Evolutionary conservation across 2,797 vertebrate species (phyloP), one percentile per base, ranked within the genome.

Genomic region (Pelochelys cantorii): DNA sequence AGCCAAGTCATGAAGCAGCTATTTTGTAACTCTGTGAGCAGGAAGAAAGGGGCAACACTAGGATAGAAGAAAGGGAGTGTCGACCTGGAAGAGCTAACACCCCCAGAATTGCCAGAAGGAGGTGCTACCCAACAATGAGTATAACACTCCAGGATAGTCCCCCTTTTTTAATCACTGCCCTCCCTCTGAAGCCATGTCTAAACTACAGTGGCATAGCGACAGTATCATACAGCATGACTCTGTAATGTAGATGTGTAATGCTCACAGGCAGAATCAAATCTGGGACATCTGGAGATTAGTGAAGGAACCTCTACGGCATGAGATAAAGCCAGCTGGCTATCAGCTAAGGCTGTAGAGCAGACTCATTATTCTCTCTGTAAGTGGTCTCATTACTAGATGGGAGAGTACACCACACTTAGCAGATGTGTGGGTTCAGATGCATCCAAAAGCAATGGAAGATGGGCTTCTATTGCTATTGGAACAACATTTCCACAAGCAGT

Each of bases 101-200:
- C 65, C 17, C 31, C 62, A 59, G 57, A 59, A 59, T 59, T 25
- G 57, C 57, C 57, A 65, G n/a, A 68, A 68, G n/a, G n/a, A 68
- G n/a, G 9, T 68, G 65, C 18, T 34, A 34, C 17, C n/a, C n/a
- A 20, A 8, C 18, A 34, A 8, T 22, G 65, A 68, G 31, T 68
- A 68, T 8, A 34, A 20, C 65, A 68, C 8, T 17, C n/a, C 17
- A 68, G n/a, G 65, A 68, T 4, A 34, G 17, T 17, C 31, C 22
- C n/a, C 37, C 7, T 75, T 48, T 48, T 94, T 94, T 95, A 48
- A 92, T 95, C 94, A 92, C 25, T 94, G 54, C 78, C 56, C 89
- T 94, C 20, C 22, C 25, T 92, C 79, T 93, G 14, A 65, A 4
- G n/a, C 18, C n/a, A 68, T 20, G 17, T 65, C 31, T 65, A n/a